Conservation (phyloP, 2,797 vertebrate genomes). For the Bradypus variegatus region DNA sequence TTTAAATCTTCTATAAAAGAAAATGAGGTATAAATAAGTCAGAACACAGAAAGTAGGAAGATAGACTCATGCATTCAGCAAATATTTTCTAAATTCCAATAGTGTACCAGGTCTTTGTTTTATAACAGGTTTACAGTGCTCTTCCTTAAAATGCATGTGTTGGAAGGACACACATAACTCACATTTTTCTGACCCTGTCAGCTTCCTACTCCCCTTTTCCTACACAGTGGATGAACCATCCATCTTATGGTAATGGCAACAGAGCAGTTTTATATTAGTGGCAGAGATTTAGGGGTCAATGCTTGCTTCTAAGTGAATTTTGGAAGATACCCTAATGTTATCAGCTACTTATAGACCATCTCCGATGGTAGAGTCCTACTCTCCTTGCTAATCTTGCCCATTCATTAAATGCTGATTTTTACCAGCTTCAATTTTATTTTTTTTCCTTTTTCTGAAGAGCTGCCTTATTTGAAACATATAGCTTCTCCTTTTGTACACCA, state of each 20-base stretch:
- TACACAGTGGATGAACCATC: not conserved
- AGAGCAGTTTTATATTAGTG: not conserved
- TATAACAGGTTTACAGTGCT: not conserved
- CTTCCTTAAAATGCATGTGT: not conserved
- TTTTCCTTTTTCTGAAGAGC: not conserved
- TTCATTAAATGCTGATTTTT: not conserved
- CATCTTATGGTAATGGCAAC: not conserved
- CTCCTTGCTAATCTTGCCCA: not conserved
- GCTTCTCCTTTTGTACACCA: not conserved
- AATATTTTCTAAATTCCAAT: not conserved
- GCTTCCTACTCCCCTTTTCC: not conserved
- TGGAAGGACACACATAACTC: not conserved
- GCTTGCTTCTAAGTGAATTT: not conserved
- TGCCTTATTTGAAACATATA: constrained; percentile 10
- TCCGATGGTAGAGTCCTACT: not conserved
- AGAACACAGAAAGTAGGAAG: not conserved
- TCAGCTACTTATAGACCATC: not conserved
- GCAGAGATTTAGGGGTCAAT: not conserved
- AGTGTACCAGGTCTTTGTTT: not conserved
- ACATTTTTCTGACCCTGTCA: not conserved
- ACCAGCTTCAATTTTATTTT: not conserved
- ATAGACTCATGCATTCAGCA: not conserved
- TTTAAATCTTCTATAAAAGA: not conserved
- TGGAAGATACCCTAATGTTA: not conserved
- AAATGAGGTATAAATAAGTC: not conserved